Base-by-base conservation (phyloP, 2,888 invertebrate species). In the Cheilosia soror region DNA sequence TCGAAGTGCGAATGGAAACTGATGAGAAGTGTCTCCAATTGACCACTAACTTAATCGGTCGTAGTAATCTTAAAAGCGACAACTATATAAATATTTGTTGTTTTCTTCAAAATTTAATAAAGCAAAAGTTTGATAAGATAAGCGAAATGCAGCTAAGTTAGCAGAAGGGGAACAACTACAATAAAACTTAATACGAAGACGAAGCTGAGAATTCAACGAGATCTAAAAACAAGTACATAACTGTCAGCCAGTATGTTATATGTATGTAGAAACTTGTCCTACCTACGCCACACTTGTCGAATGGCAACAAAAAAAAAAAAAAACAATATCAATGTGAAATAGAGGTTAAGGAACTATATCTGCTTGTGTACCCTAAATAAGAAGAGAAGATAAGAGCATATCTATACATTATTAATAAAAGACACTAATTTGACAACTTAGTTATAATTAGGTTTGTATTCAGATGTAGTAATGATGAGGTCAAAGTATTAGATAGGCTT, bases 1-100 rank as follows among this genome's bases (percentile, higher is more conserved):
- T 58, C 6, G 37, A 42, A 33, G 58, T 58, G 69, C 68, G 44
- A 75, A 84, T 47, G 47, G 25, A 53, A 49, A 84, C 53, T 84
- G 79, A 57, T 49, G 40, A 4, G 15, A 37, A 29, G 4, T 58
- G 27, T 37, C 31, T 42, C 33, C 11, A 53, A 29, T 20, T 47
- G 47, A 47, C 49, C 25, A 27, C 53, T 71, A 65, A 57, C 49
- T 63, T 55, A 63, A 78, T 57, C 40, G 37, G 47, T 65, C 31
- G 53, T 7, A 9, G 20, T 31, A 31, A 58, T 63, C 25, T 3
- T 40, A 51, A 60, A 73, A 68, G 37, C 53, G 11, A 57, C 57
- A 65, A 13, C 13, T 47, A 75, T 47, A 75, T 37, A 57, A 63
- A 68, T 69, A 69, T 37, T 62, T 53, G 47, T 55, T 57, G 29